Base-by-base conservation (phyloP, 2,797 vertebrate species). In the Muraenolepis orangiensis region DNA sequence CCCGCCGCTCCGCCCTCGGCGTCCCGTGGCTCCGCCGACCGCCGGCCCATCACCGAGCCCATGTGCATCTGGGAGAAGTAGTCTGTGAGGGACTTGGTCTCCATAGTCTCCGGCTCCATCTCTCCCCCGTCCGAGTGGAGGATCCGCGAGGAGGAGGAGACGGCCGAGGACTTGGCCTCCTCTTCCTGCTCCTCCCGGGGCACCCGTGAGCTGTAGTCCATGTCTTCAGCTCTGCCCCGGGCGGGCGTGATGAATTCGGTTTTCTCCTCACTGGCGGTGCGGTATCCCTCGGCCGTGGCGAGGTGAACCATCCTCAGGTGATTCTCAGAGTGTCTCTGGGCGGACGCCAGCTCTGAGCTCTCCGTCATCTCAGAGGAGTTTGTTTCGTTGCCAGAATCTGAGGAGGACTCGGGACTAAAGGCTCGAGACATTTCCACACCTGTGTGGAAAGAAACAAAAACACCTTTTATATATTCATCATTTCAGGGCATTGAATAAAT, bases 301-400 rank as follows among this genome's bases (percentile, higher is more conserved):
- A 95, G 90, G 83, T 98, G 96, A 26, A 64, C 57, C 93, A 97
- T 92, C 88, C 95, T 96, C 85, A 95, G 91, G 79, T 95, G 92
- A 87, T 89, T 96, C 86, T 98, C 98, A 0, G 94, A 95, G 87
- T 96, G 96, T 88, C 97, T 97, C 90, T 98, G 98, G 78, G 96
- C 96, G 0, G 94, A 88, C 1, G 96, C 94, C 92, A 98, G 88
- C 93, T 99, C 98, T 23, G 97, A 99, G 89, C 93, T 98, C 93
- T 99, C 98, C 18, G 97, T 99, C 97, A 99, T 99, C 95, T 99
- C 98, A 18, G 98, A 99, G 74, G 98, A 99, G 91, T 99, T 99
- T 80, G 97, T 99, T 91, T 99, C 98, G 86, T 99, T 99, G 89
- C 97, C 97, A 84, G 98, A 99, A 95, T 99, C 98, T 72, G 98